Evolutionary conservation across 1,140 invertebrate genomes (phyloP), one percentile per base, ranked within the genome.

Genomic region (Aethina tumida): DNA sequence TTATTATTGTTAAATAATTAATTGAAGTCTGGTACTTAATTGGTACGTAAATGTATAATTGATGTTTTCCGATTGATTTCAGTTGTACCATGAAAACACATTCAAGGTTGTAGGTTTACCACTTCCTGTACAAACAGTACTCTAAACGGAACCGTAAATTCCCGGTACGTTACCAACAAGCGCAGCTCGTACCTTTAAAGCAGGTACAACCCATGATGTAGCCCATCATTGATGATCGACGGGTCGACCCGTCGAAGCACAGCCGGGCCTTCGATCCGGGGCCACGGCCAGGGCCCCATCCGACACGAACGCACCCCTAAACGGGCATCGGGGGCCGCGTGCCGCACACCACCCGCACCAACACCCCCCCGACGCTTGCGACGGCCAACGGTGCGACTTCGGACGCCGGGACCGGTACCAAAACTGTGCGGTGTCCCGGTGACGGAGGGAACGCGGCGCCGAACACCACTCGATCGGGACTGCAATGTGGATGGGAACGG

Each of bases 201-300:
- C 81, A 83, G 68, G 81, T 80, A 71, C 82, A 85, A 66, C 83
- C 81, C 83, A 86, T 86, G 74, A 85, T 85, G 74, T 83, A 85
- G 68, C 79, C 80, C 81, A 84, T 85, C 80, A 84, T 81, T 59
- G 71, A 72, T 56, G 52, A 49, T 31, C 50, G 50, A 50, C 58
- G 60, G 59, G 60, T 49, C 41, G 39, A 50, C 49, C 47, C 54
- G 43, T 39, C 43, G 44, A 35, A 20, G 39, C 55, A 60, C 62
- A 58, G 53, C 58, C 55, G 59, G 55, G 55, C 58, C 56, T 59
- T 52, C 54, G 56, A 46, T 56, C 58, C 19, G 32, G 37, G 41
- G 59, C 62, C 63, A 61, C 62, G n/a, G 49, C 58, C 19, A 28
- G 32, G 60, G 56, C 60, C 56, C 58, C 58, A 58, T 58, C 53